Base-by-base conservation (phyloP, 2,888 invertebrate species). In the Mallateleia sp. region DNA sequence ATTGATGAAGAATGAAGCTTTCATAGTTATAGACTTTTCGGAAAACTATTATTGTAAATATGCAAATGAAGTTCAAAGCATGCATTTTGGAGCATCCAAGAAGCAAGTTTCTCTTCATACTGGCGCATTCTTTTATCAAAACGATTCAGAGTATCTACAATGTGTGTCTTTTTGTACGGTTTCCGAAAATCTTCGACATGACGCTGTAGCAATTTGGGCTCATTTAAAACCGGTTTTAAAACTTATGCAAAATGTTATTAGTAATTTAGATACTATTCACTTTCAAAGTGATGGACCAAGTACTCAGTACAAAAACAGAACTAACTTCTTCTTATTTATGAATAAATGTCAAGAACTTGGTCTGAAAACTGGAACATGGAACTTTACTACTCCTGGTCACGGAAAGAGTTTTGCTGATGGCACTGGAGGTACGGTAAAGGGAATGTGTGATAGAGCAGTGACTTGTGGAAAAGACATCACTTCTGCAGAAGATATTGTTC, bases 171-270 rank as follows among this genome's bases (percentile, higher is more conserved):
- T 82, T 74, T 83, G 79, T 38, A 83, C 75, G 6, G 64, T 74
- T n/a, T 87, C 75, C 0, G 75, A 83, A 47, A 38, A 50, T 56
- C 60, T 85, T 15, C 54, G 82, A 15, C 87, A 87, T 58, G 78
- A 86, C 56, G 81, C 81, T 28, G 34, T 38, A 47, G 47, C 69
- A 2, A 58, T 82, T 52, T 87, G 87, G 87, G 75, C 83, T 58
- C 82, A 87, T 38, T 24, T 85, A 14, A 47, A 75, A 34, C 80
- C 80, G 9, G 34, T 80, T 34, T 75, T 85, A 9, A n/a, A 60
- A 2, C 24, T 74, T 7, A 71, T 71, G 7, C 42, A 54, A 45
- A 69, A 24, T 45, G 28, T 58, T 34, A n/a, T 81, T 50, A 8
- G 32, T 24, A 34, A 38, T 50, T 42, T 81, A 38, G 34, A 74